Conservation (phyloP, 2,797 vertebrate species). For the Numenius phaeopus region DNA sequence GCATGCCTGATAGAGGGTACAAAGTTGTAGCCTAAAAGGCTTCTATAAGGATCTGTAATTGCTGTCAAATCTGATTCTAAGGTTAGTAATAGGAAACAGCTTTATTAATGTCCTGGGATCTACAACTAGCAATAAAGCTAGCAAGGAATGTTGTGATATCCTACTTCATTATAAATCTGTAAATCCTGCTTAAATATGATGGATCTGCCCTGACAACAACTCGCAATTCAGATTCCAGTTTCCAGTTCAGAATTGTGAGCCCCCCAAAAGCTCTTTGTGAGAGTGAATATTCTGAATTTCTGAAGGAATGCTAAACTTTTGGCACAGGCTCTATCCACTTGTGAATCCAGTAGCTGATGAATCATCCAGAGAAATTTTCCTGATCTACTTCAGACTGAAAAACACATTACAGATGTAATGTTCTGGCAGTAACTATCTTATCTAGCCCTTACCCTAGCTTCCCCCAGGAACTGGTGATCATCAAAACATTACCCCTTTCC, state of each 20-base stretch:
- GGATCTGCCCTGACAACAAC: not conserved
- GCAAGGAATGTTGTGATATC: not conserved
- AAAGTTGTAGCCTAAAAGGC: not conserved
- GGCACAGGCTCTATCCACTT: not conserved
- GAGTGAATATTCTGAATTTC: not conserved
- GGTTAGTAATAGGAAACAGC: not conserved
- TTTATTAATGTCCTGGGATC: not conserved
- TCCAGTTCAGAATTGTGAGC: not conserved
- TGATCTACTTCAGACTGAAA: not conserved
- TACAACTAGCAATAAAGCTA: not conserved
- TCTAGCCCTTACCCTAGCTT: not conserved
- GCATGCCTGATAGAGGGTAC: not conserved
- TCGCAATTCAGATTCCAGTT: not conserved
- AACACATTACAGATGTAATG: not conserved
- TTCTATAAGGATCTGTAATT: not conserved
- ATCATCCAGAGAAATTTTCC: not conserved
- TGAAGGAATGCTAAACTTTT: not conserved
- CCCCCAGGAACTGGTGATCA: not conserved
- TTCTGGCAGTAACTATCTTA: not conserved
- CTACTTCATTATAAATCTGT: not conserved
- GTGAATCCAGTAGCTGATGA: not conserved
- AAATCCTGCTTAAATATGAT: not conserved
- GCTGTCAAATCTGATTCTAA: not conserved
- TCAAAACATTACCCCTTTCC: not conserved
- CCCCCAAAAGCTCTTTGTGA: not conserved